Conservation (phyloP, 92 coral and sea anemone genomes). For the Actinostola sp. region DNA sequence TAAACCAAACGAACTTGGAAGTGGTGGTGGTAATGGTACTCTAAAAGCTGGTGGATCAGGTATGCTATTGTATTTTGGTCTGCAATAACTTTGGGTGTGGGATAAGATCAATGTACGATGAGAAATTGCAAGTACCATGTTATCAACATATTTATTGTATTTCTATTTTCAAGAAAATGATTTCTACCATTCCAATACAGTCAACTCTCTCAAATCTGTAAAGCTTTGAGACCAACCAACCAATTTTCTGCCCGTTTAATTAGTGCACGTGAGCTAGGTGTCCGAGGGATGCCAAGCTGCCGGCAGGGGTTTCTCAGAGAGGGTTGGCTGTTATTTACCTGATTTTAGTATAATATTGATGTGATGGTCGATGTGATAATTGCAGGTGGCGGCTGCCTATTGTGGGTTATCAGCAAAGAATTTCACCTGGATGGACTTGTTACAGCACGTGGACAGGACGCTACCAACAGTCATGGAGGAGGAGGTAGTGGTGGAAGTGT, state of each 20-base stretch:
- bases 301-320: no score
- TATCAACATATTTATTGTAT: no score
- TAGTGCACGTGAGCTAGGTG: no score
- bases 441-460: conserved; percentile 47
- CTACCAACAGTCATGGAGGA: conserved; percentile 33
- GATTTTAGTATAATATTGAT: no score
- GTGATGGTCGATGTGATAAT: neutral
- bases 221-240: no score
- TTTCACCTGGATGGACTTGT: conserved; percentile 63
- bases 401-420: conserved; percentile 47
- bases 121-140: neutral
- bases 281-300: no score
- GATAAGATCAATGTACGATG: neutral
- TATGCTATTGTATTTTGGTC: neutral
- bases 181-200: no score
- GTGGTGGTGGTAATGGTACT: conserved; percentile 64
- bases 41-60: conserved; percentile 58
- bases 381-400: conserved; percentile 61
- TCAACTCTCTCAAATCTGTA: no score
- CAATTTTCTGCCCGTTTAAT: no score
- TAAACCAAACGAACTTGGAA: conserved; percentile 57
- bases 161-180: no score
- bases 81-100: neutral
- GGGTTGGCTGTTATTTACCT: no score
- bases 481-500: conserved; percentile 75